These are phyloP conservation scores for Mustela nigripes DNA, from an alignment of 2,113 vertebrate species.

Conservation along the genomic window DNA sequence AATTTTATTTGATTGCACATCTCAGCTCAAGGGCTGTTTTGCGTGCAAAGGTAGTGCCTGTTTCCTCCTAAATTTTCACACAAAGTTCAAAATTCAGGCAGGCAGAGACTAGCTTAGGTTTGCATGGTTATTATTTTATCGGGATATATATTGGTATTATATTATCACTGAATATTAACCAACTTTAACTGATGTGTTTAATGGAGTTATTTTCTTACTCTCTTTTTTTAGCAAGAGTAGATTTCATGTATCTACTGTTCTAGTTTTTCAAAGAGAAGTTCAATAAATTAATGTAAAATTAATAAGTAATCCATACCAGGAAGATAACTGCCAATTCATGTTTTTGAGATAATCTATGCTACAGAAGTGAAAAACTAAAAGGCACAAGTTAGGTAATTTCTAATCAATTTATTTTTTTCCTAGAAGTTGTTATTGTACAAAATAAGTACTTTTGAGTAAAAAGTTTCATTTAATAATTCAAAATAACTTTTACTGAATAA, in stretches of 20 bases:
- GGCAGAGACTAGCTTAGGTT: conserved; percentile 10
- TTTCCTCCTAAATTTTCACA: conserved; percentile 57
- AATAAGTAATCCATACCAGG: not conserved
- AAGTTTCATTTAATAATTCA: conserved; percentile 50
- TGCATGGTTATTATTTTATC: not conserved
- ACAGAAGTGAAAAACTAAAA: conserved; percentile 50
- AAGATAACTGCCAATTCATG: not conserved
- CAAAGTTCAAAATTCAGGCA: conserved; percentile 50
- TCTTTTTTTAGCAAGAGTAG: not conserved
- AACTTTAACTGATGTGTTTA: conserved; percentile 4
- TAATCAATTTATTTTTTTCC: conserved; percentile 18
- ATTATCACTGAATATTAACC: not conserved
- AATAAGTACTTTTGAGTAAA: conserved; percentile 21
- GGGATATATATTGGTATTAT: not conserved
- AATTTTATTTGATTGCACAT: conserved; percentile 17
- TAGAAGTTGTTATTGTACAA: conserved; percentile 12
- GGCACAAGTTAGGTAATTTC: conserved; percentile 14
- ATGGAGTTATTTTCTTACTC: conserved; percentile 9
- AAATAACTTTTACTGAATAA: conserved; percentile 44
- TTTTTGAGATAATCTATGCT: conserved; percentile 29
- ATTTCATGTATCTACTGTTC: not conserved
- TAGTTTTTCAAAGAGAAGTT: conserved; percentile 41
- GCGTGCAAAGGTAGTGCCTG: not conserved
- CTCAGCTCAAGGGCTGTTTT: conserved; percentile 32
- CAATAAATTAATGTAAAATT: conserved; percentile 31